Evolutionary conservation across 2,113 vertebrate genomes (phyloP), one percentile per base, ranked within the genome.

Genomic region (Scopus umbretta): DNA sequence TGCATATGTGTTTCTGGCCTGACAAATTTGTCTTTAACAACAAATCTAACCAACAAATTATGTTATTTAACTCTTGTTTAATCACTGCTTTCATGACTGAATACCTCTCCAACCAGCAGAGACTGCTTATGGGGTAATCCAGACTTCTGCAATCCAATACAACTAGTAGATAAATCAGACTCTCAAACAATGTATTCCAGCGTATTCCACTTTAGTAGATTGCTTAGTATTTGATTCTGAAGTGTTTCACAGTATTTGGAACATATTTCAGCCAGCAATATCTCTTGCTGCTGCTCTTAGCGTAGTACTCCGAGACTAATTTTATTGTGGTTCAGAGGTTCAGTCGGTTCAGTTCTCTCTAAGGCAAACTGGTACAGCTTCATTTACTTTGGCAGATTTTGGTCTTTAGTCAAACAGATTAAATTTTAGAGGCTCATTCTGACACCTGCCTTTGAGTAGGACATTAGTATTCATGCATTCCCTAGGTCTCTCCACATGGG

Each of bases 401-500:
- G 40, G 26, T 78, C 52, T 79, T 79, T 61, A 53, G 66, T 52
- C 49, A 74, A 80, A 49, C 11, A 88, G 45, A 75, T 34, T 61
- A 80, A 55, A 53, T 91, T 61, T 45, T 29, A 89, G 66, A 87
- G 49, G 14, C 8, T 74, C 3, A 1, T 72, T 79, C 56, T 80
- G 90, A 52, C 58, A 38, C 52, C 86, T 70, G 38, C 65, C 34
- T 90, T 61, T 55, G 68, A 91, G 20, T 18, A 59, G 67, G 70
- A 45, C 2, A 1, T 56, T 34, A 42, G n/a, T n/a, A 18, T 22
- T 7, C 66, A 13, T 32, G 15, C 5, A 8, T 26, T 82, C 71
- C 45, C 16, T 40, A 25, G 38, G 21, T 75, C 23, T 66, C 36
- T 82, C 53, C 4, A 5, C 49, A 66, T 0, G 0, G 27, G 25